Percentiles rank a stretch among this genome's conserved stretches.
Conservation (phyloP, 2,113 vertebrate genomes). For the Morone saxatilis region DNA sequence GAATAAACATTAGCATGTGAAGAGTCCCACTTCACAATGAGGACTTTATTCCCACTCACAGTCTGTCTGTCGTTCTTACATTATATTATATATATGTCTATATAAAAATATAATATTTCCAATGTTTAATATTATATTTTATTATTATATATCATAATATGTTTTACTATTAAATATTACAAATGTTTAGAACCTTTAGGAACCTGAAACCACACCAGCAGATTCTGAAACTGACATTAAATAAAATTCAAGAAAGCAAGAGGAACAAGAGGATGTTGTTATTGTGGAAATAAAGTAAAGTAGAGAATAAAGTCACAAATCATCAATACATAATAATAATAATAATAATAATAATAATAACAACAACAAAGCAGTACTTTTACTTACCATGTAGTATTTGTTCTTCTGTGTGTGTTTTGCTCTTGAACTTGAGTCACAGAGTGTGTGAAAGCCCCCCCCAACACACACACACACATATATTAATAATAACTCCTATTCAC, state of each 20-base stretch:
- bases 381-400: no score
- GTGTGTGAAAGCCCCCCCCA: constrained; percentile 1
- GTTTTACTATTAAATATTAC: no score
- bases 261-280: no score
- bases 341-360: no score
- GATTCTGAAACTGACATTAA: neutral
- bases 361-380: no score
- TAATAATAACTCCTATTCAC: constrained; percentile 68
- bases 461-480: neutral
- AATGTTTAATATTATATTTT: no score
- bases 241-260: no score
- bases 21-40: constrained; percentile 66
- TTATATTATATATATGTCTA: no score
- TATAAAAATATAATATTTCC: no score
- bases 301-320: neutral
- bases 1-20: constrained; percentile 72
- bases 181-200: neutral
- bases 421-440: neutral
- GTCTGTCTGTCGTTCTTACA: constrained; percentile 34
- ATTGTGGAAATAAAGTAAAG: no score
- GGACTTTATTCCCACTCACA: constrained; percentile 48
- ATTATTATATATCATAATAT: no score
- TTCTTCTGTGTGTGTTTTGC: constrained; percentile 29
- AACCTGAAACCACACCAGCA: neutral
- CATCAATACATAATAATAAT: neutral